A percentile compares a stretch with the other conserved stretches of the same genome.
Evolutionary conservation across 2,113 vertebrate species (phyloP).

Genomic region (Speoplatyrhinus poulsoni): DNA sequence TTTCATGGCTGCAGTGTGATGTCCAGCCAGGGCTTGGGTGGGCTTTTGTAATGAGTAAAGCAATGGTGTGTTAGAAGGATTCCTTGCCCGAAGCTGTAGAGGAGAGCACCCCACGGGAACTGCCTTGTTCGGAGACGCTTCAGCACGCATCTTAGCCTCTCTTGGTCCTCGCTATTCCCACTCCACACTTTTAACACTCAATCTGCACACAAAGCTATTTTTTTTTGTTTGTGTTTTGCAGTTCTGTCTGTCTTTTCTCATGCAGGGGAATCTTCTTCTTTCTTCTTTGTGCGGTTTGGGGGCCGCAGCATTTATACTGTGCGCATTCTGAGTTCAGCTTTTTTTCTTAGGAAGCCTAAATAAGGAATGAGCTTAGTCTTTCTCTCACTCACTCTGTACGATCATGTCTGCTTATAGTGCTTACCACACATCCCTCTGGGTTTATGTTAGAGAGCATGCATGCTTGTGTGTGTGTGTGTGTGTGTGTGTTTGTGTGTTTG

Average conservation of each 20-base stretch:
- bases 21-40: conserved; percentile 2
- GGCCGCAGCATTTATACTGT: conserved; percentile 18
- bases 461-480: not conserved
- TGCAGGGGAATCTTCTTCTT: conserved; percentile 13
- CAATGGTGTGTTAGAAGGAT: not conserved
- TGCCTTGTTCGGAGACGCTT: conserved; percentile 10
- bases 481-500: not conserved
- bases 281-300: conserved; percentile 4
- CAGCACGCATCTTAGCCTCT: conserved; percentile 32
- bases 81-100: conserved; percentile 28
- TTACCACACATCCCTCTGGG: conserved; percentile 54
- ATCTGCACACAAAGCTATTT: conserved; percentile 17
- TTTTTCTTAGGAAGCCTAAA: conserved; percentile 59
- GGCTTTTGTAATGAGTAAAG: conserved; percentile 28
- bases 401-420: conserved; percentile 56
- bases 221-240: conserved; percentile 11
- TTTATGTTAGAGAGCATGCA: conserved; percentile 18
- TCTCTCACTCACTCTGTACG: conserved; percentile 50
- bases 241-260: not conserved
- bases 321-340: conserved; percentile 33
- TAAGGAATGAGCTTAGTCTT: conserved; percentile 67
- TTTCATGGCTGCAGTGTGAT: conserved; percentile 30
- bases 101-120: conserved; percentile 29
- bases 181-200: conserved; percentile 7
- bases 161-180: conserved; percentile 7